A percentile compares a stretch with the other conserved stretches of the same genome.
phyloP scores from a whole-genome alignment of 2,797 vertebrate genomes.

The Semotilus atromaculatus region DNA sequence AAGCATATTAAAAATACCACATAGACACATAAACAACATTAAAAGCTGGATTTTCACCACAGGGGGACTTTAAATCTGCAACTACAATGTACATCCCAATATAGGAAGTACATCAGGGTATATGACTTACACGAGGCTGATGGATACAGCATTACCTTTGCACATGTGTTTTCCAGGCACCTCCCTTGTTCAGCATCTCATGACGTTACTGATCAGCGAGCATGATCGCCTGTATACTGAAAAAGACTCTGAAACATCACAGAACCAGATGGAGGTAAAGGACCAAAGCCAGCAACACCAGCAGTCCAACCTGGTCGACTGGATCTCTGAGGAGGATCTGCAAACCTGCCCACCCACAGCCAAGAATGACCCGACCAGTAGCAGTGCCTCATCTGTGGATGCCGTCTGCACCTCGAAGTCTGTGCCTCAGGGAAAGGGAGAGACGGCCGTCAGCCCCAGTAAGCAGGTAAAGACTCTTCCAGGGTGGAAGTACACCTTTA shows the following conservation, averaged over 20 bases:
- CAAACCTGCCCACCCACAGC: conserved; percentile 68
- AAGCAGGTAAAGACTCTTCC: conserved; percentile 84
- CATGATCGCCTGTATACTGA: conserved; percentile 84
- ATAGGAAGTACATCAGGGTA: background rate
- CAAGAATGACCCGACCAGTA: conserved; percentile 70
- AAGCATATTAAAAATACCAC: too few relatives aligned
- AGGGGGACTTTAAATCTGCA: too few relatives aligned
- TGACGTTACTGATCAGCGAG: conserved; percentile 91
- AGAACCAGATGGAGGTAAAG: conserved; percentile 66
- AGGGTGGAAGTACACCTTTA: conserved; percentile 88
- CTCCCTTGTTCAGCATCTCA: conserved; percentile 92
- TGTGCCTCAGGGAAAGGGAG: conserved; percentile 66
- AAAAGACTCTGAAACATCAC: conserved; percentile 70
- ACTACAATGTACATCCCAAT: background rate
- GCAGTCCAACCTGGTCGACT: conserved; percentile 81
- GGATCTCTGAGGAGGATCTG: conserved; percentile 87
- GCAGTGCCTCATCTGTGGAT: conserved; percentile 79
- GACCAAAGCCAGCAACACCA: conserved; percentile 72
- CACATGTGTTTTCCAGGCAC: conserved; percentile 78
- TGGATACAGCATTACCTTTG: background rate
- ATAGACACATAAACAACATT: too few relatives aligned
- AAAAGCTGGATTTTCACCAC: too few relatives aligned
- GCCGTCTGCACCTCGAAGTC: conserved; percentile 65
- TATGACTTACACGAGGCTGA: background rate
- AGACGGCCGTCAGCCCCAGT: conserved; percentile 76